Conservation (phyloP, 2,888 invertebrate species). For the Phortica okadai region DNA sequence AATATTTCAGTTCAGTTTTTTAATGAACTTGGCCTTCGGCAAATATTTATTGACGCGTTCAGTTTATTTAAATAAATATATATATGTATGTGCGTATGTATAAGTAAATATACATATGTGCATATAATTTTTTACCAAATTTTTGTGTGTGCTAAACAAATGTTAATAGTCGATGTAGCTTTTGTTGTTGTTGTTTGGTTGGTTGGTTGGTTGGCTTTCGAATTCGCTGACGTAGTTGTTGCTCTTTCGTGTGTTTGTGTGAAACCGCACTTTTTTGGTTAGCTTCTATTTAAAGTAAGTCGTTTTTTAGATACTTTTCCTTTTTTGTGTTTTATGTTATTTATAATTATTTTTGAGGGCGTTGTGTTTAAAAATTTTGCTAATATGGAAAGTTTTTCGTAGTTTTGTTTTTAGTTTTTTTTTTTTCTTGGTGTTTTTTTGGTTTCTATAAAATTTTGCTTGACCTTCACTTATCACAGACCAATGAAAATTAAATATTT, state of each 20-base stretch:
- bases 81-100: constrained; percentile 35
- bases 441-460: constrained; percentile 53
- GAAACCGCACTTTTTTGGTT: constrained; percentile 59
- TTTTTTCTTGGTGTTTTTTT: constrained; percentile 36
- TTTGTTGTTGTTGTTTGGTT: constrained; percentile 39
- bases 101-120: constrained; percentile 27
- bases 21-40: not conserved
- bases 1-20: not conserved
- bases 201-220: constrained; percentile 40
- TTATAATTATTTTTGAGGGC: constrained; percentile 52
- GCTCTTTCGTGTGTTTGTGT: constrained; percentile 44
- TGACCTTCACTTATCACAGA: constrained; percentile 75
- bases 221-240: constrained; percentile 27
- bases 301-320: constrained; percentile 48
- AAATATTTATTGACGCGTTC: constrained; percentile 46
- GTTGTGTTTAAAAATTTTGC: constrained; percentile 65
- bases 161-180: constrained; percentile 42
- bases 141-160: not conserved
- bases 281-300: constrained; percentile 31
- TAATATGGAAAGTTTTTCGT: constrained; percentile 59
- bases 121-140: not conserved
- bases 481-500: constrained; percentile 61
- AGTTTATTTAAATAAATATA: constrained; percentile 54
- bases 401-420: constrained; percentile 48
- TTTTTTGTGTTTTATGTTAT: constrained; percentile 53